These are phyloP conservation scores for Ariopsis seemanni DNA, from an alignment of 2,113 vertebrate species.

Conservation along the genomic window DNA sequence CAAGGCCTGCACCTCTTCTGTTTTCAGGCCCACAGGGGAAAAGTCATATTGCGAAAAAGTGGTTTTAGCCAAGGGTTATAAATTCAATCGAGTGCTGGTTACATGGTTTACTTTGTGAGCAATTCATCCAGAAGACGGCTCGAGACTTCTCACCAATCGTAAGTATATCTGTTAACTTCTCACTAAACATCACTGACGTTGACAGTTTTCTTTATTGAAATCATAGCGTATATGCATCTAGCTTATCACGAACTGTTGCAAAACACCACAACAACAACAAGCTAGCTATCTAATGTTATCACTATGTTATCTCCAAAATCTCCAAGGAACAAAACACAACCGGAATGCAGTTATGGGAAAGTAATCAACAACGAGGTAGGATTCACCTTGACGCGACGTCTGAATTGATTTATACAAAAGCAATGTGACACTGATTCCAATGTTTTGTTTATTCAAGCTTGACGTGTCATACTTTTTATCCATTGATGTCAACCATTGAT, in stretches of 20 bases:
- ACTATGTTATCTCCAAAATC: neutral
- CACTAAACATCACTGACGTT: neutral
- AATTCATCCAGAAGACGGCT: constrained; percentile 49
- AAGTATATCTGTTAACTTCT: constrained; percentile 51
- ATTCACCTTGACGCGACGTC: neutral
- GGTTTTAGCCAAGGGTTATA: constrained; percentile 64
- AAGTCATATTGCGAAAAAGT: constrained; percentile 41
- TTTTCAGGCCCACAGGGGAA: constrained; percentile 48
- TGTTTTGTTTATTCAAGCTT: neutral
- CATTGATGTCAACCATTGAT: neutral
- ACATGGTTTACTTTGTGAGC: constrained; percentile 47
- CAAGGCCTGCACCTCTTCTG: constrained; percentile 53
- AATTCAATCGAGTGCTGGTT: constrained; percentile 55
- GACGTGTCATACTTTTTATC: neutral
- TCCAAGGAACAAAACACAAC: neutral
- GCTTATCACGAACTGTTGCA: neutral
- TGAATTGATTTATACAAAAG: neutral
- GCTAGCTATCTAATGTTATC: neutral
- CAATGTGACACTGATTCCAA: neutral
- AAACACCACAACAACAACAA: neutral
- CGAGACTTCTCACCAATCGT: constrained; percentile 50
- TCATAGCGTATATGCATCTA: neutral
- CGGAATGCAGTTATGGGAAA: neutral
- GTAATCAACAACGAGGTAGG: neutral
- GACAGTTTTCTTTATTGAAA: neutral